Conservation (phyloP, 2,113 vertebrate genomes). For the Phoxinus phoxinus region DNA sequence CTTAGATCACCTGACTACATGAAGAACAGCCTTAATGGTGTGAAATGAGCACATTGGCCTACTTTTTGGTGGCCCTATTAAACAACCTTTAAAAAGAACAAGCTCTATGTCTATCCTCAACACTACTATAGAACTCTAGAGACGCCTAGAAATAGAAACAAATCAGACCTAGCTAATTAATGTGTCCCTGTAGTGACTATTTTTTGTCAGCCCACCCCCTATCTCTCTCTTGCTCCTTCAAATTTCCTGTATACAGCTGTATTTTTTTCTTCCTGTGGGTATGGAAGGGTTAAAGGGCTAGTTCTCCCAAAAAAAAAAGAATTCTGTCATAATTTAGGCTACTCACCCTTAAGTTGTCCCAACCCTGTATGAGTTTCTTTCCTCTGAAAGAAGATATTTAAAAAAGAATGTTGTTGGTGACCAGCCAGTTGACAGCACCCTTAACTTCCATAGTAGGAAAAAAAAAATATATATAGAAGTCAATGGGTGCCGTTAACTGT, state of each 20-base stretch:
- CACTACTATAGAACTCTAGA: conserved; percentile 69
- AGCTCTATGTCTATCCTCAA: conserved; percentile 63
- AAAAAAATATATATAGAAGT: too few relatives aligned
- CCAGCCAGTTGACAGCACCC: too few relatives aligned
- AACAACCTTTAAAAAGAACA: conserved; percentile 66
- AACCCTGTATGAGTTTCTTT: too few relatives aligned
- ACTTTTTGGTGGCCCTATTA: conserved; percentile 73
- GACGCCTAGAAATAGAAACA: conserved; percentile 70
- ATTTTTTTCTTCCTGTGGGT: neutral
- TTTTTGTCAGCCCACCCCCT: neutral
- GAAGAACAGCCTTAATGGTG: conserved; percentile 10
- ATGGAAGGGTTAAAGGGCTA: neutral
- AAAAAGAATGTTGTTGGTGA: too few relatives aligned
- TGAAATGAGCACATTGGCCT: conserved; percentile 65
- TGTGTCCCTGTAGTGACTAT: conserved; percentile 60
- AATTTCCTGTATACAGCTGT: neutral
- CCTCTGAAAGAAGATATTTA: too few relatives aligned
- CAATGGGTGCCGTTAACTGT: too few relatives aligned
- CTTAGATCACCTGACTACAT: conserved; percentile 17
- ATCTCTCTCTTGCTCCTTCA: neutral
- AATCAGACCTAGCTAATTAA: conserved; percentile 75
- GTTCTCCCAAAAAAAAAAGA: too few relatives aligned
- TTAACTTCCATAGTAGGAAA: too few relatives aligned
- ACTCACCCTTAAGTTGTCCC: too few relatives aligned
- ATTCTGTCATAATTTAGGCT: too few relatives aligned